These are phyloP conservation scores for Plagodis pulveraria DNA, from an alignment of 2,888 invertebrate species.

Conservation along the genomic window DNA sequence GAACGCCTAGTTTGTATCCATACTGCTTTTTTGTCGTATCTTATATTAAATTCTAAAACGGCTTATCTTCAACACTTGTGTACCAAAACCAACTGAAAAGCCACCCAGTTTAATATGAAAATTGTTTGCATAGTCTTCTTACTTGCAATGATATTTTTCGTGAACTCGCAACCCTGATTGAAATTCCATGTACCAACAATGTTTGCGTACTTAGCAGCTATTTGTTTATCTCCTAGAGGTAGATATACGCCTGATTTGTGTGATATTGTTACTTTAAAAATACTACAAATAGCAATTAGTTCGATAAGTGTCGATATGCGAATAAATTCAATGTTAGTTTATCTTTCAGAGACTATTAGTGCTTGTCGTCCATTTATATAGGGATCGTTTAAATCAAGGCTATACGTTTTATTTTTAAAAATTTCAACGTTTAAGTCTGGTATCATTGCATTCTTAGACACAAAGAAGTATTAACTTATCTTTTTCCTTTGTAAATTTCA, in stretches of 20 bases:
- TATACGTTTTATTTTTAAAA: constrained; percentile 12
- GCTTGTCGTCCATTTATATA: constrained; percentile 32
- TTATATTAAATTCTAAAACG: constrained; percentile 7
- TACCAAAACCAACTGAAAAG: constrained; percentile 10
- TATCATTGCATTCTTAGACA: too few relatives aligned
- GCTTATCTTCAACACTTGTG: not conserved
- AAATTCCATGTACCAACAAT: constrained; percentile 82
- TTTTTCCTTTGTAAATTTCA: too few relatives aligned
- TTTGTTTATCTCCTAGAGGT: constrained; percentile 74
- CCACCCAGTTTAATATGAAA: constrained; percentile 27
- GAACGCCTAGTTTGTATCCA: not conserved
- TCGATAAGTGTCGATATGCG: constrained; percentile 71
- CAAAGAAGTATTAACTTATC: too few relatives aligned
- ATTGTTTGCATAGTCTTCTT: constrained; percentile 12
- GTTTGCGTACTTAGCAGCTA: constrained; percentile 71
- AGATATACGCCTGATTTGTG: constrained; percentile 68
- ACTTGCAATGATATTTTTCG: constrained; percentile 35
- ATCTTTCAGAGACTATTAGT: constrained; percentile 37
- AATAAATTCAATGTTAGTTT: constrained; percentile 61
- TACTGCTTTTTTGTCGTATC: constrained; percentile 8
- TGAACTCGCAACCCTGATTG: constrained; percentile 64
- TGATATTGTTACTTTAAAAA: constrained; percentile 62
- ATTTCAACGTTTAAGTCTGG: too few relatives aligned
- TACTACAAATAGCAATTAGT: constrained; percentile 72
- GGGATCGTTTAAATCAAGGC: constrained; percentile 22